Percentiles rank a stretch among this genome's conserved stretches.
Conservation (phyloP, 2,888 invertebrate species). For the Rhagophthalmus giganteus region DNA sequence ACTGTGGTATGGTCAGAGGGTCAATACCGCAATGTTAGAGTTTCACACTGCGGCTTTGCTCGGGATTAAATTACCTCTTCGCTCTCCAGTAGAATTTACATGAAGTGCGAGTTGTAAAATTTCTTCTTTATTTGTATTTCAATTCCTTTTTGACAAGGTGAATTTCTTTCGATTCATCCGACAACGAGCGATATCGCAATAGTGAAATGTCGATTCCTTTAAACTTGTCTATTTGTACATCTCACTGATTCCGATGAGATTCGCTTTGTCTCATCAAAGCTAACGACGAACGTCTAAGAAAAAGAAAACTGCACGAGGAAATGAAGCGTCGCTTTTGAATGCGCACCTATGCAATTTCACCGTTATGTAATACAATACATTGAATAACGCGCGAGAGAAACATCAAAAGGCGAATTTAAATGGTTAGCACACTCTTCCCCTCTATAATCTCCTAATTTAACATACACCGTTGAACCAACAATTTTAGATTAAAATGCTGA, state of each 20-base stretch:
- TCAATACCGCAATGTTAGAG: constrained; percentile 40
- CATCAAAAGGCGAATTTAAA: constrained; percentile 4
- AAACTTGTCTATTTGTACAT: constrained; percentile 7
- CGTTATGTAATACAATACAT: constrained; percentile 5
- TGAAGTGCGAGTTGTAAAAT: constrained; percentile 20
- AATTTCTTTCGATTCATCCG: constrained; percentile 8
- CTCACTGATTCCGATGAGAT: constrained; percentile 3
- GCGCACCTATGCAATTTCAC: not conserved
- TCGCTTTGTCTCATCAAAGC: constrained; percentile 11
- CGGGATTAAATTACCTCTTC: constrained; percentile 33
- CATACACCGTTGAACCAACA: constrained; percentile 10
- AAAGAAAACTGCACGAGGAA: not conserved
- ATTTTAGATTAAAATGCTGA: constrained; percentile 23
- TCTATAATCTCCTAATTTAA: constrained; percentile 13
- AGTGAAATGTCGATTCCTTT: constrained; percentile 5
- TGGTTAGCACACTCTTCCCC: not conserved
- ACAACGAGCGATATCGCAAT: constrained; percentile 9
- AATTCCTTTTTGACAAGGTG: constrained; percentile 5
- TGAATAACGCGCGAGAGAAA: not conserved
- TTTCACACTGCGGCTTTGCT: constrained; percentile 35
- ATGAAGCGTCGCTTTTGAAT: not conserved
- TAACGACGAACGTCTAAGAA: not conserved
- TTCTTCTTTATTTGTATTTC: constrained; percentile 15
- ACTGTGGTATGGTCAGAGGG: constrained; percentile 37
- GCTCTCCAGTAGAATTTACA: constrained; percentile 24